These are phyloP conservation scores for Rotaria socialis DNA, from an alignment of 2,888 invertebrate species.

Conservation along the genomic window DNA sequence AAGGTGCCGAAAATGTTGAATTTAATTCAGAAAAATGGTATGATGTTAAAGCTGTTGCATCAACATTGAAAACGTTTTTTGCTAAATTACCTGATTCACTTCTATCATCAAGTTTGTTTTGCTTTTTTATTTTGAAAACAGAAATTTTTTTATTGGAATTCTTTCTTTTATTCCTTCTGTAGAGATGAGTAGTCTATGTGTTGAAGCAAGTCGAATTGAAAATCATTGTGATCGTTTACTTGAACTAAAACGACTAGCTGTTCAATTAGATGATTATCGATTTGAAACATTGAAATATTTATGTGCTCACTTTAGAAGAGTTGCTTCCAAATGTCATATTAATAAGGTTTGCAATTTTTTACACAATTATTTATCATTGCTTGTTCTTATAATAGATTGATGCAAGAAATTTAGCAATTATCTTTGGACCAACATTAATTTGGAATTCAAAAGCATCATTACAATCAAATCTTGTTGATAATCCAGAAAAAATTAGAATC, in stretches of 20 bases:
- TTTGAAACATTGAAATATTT: constrained; percentile 87
- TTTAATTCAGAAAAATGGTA: constrained; percentile 43
- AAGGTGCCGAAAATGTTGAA: constrained; percentile 39
- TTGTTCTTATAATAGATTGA: background rate
- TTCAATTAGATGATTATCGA: constrained; percentile 78
- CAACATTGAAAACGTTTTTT: constrained; percentile 44
- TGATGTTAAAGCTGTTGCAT: constrained; percentile 44
- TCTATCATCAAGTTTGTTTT: constrained; percentile 35
- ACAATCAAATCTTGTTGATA: constrained; percentile 38
- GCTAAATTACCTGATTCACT: constrained; percentile 44
- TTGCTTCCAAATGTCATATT: constrained; percentile 70
- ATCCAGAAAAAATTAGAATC: constrained; percentile 31
- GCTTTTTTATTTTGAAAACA: background rate
- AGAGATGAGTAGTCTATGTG: constrained; percentile 69
- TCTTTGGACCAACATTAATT: constrained; percentile 43
- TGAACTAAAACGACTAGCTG: constrained; percentile 71
- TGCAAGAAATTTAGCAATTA: constrained; percentile 43
- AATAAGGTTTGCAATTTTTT: constrained; percentile 66
- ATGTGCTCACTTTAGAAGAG: constrained; percentile 78
- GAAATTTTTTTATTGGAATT: background rate
- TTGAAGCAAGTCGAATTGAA: constrained; percentile 81
- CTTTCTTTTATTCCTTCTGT: background rate
- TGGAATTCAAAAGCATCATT: constrained; percentile 42
- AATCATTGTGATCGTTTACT: constrained; percentile 72
- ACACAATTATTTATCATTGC: background rate